Evolutionary conservation across 2,888 invertebrate genomes (phyloP).

Genomic region (Amblyjoppa proteus): DNA sequence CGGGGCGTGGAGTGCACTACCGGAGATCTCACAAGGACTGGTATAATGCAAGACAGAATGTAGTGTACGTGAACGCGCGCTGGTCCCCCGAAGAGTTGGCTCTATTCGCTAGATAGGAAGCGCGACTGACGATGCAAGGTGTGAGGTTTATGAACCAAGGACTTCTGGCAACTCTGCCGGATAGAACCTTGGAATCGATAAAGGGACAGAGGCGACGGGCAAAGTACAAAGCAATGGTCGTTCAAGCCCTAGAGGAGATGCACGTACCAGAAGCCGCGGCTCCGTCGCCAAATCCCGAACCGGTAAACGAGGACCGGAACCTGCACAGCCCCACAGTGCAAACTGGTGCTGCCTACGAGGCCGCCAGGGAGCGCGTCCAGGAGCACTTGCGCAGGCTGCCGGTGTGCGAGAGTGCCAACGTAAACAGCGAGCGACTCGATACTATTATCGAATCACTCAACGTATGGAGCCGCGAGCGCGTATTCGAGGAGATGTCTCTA

Average conservation of each 20-base stretch:
- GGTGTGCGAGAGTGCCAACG: too few species aligned
- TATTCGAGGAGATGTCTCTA: slow-evolving; percentile 47
- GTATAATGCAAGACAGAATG: slow-evolving; percentile 48
- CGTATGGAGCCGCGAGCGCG: background rate
- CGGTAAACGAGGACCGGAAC: too few species aligned
- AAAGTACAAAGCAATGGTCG: background rate
- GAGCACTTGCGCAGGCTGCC: too few species aligned
- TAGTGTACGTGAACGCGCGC: background rate
- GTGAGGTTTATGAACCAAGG: slow-evolving; percentile 10
- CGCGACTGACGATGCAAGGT: slow-evolving; percentile 16
- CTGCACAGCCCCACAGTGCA: too few species aligned
- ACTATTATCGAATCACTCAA: background rate
- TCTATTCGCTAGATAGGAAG: slow-evolving; percentile 27
- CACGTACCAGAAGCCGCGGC: too few species aligned
- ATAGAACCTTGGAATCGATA: slow-evolving; percentile 27
- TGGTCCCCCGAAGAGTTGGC: slow-evolving; percentile 45
- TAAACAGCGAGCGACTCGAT: background rate
- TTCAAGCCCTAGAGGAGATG: too few species aligned
- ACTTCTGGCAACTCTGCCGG: background rate
- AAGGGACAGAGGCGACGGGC: slow-evolving; percentile 6
- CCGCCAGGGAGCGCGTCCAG: too few species aligned
- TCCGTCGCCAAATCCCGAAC: too few species aligned
- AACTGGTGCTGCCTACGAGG: too few species aligned
- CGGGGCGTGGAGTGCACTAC: slow-evolving; percentile 52
- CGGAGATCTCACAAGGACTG: slow-evolving; percentile 45